Evolutionary conservation across 2,113 vertebrate species (phyloP), one percentile per base, ranked within the genome.

Genomic region (Corythaixoides concolor): DNA sequence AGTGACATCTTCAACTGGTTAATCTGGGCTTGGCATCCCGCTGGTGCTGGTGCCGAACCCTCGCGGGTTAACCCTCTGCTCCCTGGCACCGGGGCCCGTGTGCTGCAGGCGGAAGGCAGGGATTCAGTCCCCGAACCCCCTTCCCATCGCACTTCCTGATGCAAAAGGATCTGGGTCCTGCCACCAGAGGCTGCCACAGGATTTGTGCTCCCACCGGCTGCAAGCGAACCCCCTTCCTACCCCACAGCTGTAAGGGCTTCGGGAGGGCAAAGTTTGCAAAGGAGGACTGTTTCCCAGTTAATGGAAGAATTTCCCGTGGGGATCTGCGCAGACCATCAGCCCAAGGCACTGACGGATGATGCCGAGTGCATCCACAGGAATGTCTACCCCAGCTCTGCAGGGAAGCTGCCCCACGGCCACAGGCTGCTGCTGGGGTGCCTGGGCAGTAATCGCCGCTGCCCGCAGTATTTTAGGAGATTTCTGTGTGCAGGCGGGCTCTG

Each of bases 1-100:
- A 94, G 93, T 95, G 97, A 96, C 97, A 70, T 95, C 68, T 79
- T 75, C 50, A 15, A 52, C 63, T 14, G 23, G 75, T 85, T 96
- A 96, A 97, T 96, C 97, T 81, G 83, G 58, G 80, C 49, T 95
- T 92, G 93, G 94, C 80, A 79, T 81, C 70, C 47, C 0, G 53
- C 52, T 19, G 3, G 9, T 3, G 14, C 70, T 8, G 26, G 62
- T 43, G 72, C 64, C 12, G 3, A 88, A 74, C 67, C 35, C 84
- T 67, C 49, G 53, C 49, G 5, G 30, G 55, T 91, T 96, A 96
- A 96, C 93, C 66, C 91, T 85, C 52, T 52, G 20, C 20, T 23
- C 60, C n/a, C n/a, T 2, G 10, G 50, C 37, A 24, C 13, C 8
- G 7, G 85, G 64, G 58, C 35, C 35, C 1, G 2, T 0, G 4